Conservation (phyloP, 2,113 vertebrate species). For the Nansenia antarctica region DNA sequence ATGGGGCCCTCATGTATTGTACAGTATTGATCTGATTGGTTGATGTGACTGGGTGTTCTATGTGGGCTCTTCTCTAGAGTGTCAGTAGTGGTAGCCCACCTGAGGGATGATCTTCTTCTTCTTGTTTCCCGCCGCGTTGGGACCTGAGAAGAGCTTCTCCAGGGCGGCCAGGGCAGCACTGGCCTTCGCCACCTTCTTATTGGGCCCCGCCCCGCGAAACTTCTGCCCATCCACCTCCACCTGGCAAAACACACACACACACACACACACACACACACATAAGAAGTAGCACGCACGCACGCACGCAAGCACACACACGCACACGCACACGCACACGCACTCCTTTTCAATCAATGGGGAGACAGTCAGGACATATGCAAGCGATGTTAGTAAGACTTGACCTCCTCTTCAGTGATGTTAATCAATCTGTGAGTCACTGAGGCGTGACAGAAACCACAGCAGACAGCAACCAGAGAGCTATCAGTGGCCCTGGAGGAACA, state of each 20-base stretch:
- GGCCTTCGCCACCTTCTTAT: conserved; percentile 99
- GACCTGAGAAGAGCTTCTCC: conserved; percentile 97
- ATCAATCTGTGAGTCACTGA: too few species aligned
- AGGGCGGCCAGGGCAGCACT: conserved; percentile 96
- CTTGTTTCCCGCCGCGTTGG: conserved; percentile 94
- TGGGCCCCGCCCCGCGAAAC: conserved; percentile 96
- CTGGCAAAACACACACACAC: conserved; percentile 59
- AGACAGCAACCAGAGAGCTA: too few species aligned
- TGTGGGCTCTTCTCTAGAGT: too few species aligned
- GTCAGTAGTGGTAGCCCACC: conserved; percentile 63
- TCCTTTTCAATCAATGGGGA: too few species aligned
- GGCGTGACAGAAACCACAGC: background rate
- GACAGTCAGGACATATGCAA: too few species aligned
- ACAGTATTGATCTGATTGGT: conserved; percentile 3
- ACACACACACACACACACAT: background rate
- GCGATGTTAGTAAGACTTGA: too few species aligned
- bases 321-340: background rate
- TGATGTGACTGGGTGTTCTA: too few species aligned
- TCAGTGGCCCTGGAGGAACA: background rate
- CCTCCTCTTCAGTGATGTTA: too few species aligned
- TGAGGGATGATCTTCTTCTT: conserved; percentile 97
- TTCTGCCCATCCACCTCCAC: conserved; percentile 99
- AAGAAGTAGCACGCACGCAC: conserved; percentile 16
- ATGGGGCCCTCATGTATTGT: background rate
- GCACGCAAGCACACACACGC: background rate